Base-by-base conservation (phyloP, 2,113 vertebrate genomes). In the Serinus canaria region DNA sequence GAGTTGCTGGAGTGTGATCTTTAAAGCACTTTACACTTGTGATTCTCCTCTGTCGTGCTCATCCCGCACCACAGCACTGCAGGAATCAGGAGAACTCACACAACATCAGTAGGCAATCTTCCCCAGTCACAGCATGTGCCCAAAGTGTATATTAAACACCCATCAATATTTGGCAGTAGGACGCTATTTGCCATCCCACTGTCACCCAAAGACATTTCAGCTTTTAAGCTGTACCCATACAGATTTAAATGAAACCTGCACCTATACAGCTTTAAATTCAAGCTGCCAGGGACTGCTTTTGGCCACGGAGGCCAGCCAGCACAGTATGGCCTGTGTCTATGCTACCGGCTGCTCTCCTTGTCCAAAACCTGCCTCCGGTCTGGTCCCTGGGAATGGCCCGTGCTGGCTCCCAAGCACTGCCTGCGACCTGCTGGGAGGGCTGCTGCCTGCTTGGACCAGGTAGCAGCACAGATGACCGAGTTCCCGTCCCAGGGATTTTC, bases 1-100 rank as follows among this genome's bases (percentile, higher is more conserved):
- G 88, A 94, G 76, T 86, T 97, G 82, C 82, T 93, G 21, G 90
- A 88, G 91, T 97, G 91, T 95, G 90, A 96, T 97, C 82, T 90
- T 83, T 92, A 94, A 88, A 90, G 95, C 93, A 96, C 96, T 97
- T 97, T 88, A 84, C 95, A 96, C 95, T 96, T 97, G 90, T 95
- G 96, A 97, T 91, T 96, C 90, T 97, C 39, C 82, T 96, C 79
- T 95, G 82, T 90, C 0, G 20, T 91, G 93, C 84, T 91, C 92
- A 84, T 87, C 53, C 84, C 3, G 3, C 85, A 74, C 50, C n/a
- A 46, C 35, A 14, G 93, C 89, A 80, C 93, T 80, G 78, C 84
- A 92, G 87, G 93, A 91, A 84, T 77, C 84, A 15, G 82, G 33
- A 95, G 78, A 72, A 44, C 87, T 97, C 83, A n/a, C 78, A 92